Base-by-base conservation (phyloP, 2,113 vertebrate species). In the Labrus mixtus region DNA sequence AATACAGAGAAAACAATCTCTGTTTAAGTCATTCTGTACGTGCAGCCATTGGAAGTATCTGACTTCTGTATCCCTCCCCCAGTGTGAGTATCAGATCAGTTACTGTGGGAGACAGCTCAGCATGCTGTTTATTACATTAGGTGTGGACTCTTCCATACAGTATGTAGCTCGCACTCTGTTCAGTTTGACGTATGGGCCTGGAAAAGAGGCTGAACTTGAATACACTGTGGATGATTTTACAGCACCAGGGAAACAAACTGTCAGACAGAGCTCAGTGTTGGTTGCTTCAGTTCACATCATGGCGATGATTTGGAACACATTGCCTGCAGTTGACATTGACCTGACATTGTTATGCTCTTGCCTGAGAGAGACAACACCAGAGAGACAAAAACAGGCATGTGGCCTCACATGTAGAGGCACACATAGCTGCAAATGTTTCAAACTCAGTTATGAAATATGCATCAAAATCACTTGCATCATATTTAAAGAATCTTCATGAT, bases 41-140 rank as follows among this genome's bases (percentile, higher is more conserved):
- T 48, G 9, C 46, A 1, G 8, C n/a, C 45, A 53, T 46, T 69
- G 4, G 23, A 17, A 64, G 71, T 23, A 41, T 73, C 15, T 45
- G 69, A 73, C 50, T 20, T 22, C 29, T 17, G 5, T 13, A 0
- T 63, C 50, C 69, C 19, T 57, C 67, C 46, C 50, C 72, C 48
- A n/a, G 25, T 58, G 36, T 76, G 54, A 41, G 33, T 10, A 48
- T 80, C 45, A 71, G 37, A 71, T 54, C 62, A 25, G 15, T 66
- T 13, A 59, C 48, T 55, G n/a, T 8, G 43, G 39, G n/a, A 55
- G 56, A 54, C 57, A 43, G 69, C 62, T 50, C 23, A 59, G 12
- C 10, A 1, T 22, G 15, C 16, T 19, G 11, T 45, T 54, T 39
- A 53, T 65, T 19, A 46, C 64, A 23, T 46, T 17, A 3, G 37